Base-by-base conservation (phyloP, 1,140 invertebrate genomes). In the Telenomus remus region DNA sequence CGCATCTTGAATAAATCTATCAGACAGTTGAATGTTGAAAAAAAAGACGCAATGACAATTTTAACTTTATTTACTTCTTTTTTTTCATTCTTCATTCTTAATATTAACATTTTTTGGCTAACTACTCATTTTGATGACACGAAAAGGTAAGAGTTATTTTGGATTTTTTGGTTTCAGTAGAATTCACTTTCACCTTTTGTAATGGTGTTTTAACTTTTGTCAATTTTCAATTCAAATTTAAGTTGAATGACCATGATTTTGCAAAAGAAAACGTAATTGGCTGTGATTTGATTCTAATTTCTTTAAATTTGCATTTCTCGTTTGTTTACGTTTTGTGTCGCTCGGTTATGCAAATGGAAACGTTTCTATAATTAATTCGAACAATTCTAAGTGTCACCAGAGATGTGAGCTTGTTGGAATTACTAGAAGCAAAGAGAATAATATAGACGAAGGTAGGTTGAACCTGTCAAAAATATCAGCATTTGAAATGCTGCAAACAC, bases 271-370 rank as follows among this genome's bases (percentile, higher is more conserved):
- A 27, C 19, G 19, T 27, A 6, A 27, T 27, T 27, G 19, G 6
- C 19, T 27, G 6, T 27, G 19, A n/a, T 46, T 14, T 56, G 10
- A 34, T 46, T 56, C n/a, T 0, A 14, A 16, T 56, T 56, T 46
- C 15, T 44, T 46, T 48, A 49, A 59, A 50, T 16, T 35, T 61
- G 5, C 66, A 64, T 16, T 73, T 65, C 65, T 70, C 70, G 65
- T 78, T 63, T 66, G 76, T 74, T 74, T 78, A 78, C 76, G 70
- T 78, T 78, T 70, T 71, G 70, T 78, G 76, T 78, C 76, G 76
- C 76, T 78, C 76, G 57, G 71, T 71, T 66, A 50, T 59, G 27
- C 68, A 64, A 19, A 64, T 33, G 46, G 9, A 13, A 39, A 50
- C 16, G 27, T 50, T 49, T 14, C 49, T 27, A 61, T 51, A 47